phyloP scores from a whole-genome alignment of 2,888 invertebrate species.

The Ypsolopha scabrella region DNA sequence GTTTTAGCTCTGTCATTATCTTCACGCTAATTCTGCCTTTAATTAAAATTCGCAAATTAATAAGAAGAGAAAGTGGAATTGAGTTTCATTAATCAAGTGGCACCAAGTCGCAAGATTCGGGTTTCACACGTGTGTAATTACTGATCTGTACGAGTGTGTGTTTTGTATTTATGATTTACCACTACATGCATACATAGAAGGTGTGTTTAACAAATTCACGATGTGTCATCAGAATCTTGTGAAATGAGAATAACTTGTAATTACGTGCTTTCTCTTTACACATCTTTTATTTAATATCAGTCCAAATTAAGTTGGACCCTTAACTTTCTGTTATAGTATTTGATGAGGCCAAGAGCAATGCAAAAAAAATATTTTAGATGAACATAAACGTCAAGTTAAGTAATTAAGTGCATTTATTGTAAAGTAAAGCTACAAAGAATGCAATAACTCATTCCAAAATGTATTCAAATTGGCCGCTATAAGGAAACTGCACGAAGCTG shows the following conservation, averaged over 20 bases:
- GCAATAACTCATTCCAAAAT: conserved; percentile 5
- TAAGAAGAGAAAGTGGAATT: conserved; percentile 38
- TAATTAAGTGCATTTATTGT: conserved; percentile 4
- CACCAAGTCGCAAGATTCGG: conserved; percentile 37
- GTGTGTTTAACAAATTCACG: conserved; percentile 29
- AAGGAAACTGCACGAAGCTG: neutral
- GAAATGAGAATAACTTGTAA: conserved; percentile 49
- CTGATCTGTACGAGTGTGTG: conserved; percentile 20
- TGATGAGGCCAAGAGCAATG: neutral
- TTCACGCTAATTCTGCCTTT: conserved; percentile 3
- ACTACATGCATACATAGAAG: neutral
- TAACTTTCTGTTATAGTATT: neutral
- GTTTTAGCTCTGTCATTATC: neutral
- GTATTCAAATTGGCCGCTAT: conserved; percentile 6
- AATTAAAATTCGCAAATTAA: conserved; percentile 36
- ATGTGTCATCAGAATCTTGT: conserved; percentile 44
- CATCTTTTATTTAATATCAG: neutral
- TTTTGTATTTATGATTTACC: neutral
- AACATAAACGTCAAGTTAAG: conserved; percentile 6
- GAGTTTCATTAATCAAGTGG: conserved; percentile 34
- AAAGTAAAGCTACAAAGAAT: neutral
- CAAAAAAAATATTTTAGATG: conserved; percentile 3
- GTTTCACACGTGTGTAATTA: conserved; percentile 51
- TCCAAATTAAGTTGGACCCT: neutral
- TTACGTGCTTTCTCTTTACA: conserved; percentile 46